Conservation (phyloP, 2,113 vertebrate genomes). For the Eonycteris spelaea region DNA sequence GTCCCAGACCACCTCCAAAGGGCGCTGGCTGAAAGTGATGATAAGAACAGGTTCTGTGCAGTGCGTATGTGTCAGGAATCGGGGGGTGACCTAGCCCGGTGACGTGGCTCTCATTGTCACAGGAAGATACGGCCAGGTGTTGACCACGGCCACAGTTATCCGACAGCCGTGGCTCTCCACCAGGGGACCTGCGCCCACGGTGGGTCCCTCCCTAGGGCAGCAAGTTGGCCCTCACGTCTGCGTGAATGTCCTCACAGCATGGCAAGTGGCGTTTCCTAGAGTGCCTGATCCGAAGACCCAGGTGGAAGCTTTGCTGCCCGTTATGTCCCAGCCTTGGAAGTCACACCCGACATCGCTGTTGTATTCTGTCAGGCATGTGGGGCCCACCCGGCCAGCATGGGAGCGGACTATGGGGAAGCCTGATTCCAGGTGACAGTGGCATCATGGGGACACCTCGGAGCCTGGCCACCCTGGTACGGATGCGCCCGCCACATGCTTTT, state of each 20-base stretch:
- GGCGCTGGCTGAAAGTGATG: neutral
- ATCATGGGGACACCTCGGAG: fast-evolving
- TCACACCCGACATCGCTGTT: neutral
- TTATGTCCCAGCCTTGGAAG: neutral
- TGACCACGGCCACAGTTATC: fast-evolving
- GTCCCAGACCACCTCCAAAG: neutral
- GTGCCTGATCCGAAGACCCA: neutral
- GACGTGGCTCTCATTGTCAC: neutral
- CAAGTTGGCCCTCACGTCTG: neutral
- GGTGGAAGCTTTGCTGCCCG: neutral
- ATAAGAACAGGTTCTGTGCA: neutral
- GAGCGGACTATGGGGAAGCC: fast-evolving
- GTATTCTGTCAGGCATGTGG: fast-evolving
- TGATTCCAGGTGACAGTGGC: neutral
- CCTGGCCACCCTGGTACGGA: too few species aligned
- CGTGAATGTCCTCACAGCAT: neutral
- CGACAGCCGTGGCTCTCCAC: too few species aligned
- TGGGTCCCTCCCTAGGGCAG: too few species aligned
- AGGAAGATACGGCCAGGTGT: neutral
- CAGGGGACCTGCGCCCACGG: neutral
- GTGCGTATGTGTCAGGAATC: neutral
- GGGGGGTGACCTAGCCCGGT: neutral
- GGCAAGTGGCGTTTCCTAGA: neutral
- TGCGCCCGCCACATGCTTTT: too few species aligned
- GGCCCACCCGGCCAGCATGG: neutral